Evolutionary conservation across 2,113 vertebrate species (phyloP), one percentile per base, ranked within the genome.

Genomic region (Cochlearius cochlearius): DNA sequence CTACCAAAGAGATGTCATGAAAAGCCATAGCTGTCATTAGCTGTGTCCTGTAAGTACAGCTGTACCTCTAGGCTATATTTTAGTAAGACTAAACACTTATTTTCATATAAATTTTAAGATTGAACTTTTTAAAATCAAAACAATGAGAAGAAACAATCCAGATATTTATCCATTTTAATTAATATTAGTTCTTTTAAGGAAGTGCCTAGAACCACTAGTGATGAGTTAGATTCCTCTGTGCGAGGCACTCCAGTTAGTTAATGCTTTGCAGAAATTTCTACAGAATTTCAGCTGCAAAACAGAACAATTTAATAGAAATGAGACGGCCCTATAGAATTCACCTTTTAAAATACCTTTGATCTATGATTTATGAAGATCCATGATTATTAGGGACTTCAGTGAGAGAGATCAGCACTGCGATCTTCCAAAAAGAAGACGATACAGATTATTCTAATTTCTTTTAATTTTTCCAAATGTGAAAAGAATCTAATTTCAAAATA

Each of bases 11-110:
- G 96, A 97, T 97, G 98, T 96, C 96, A 96, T 75, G 86, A 95
- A 98, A 97, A 98, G 94, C 96, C 87, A 60, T 36, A 86, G 83
- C 95, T 47, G 1, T 97, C 86, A 97, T 98, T 96, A 98, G 87
- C 76, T 12, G 2, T 90, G 92, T 97, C 96, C 93, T 96, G 5
- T 94, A 93, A 97, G 75, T 88, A 96, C 68, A 79, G 86, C 45
- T 91, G 87, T 52, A 97, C 80, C 94, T 98, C 92, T 16, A 64
- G 68, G 68, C 6, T 94, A 45, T 69, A 72, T 94, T 89, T n/a
- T 64, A 95, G 53, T 38, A 84, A 74, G 74, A 74, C 34, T 78
- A 71, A 55, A 76, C 16, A 25, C 15, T 79, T 68, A 17, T 73
- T 64, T 29, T 43, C 25, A 9, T 27, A 50, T 19, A 68, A 39